Conservation (phyloP, 1,140 invertebrate genomes). For the Drosophila hydei region DNA sequence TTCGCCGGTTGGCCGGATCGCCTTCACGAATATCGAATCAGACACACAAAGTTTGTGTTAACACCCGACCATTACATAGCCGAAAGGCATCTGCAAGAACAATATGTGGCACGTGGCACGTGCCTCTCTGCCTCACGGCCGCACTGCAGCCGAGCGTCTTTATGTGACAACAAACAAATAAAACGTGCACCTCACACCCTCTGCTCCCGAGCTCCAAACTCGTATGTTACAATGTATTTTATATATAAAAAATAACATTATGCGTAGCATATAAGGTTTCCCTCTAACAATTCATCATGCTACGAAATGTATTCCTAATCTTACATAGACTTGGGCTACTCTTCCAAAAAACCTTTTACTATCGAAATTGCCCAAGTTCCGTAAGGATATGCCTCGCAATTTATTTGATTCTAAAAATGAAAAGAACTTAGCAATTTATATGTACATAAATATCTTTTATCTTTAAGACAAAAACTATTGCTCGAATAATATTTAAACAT, state of each 20-base stretch:
- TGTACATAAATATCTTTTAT: too few relatives aligned
- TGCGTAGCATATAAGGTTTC: constrained; percentile 8
- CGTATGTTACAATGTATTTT: constrained; percentile 19
- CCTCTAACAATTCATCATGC: constrained; percentile 24
- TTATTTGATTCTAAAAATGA: not conserved
- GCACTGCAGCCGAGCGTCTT: constrained; percentile 27
- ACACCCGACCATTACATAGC: constrained; percentile 58
- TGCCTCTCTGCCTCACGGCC: constrained; percentile 38
- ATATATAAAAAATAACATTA: constrained; percentile 25
- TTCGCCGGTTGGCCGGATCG: constrained; percentile 28
- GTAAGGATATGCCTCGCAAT: not conserved
- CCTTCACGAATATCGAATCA: constrained; percentile 49
- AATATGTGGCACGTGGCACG: constrained; percentile 74
- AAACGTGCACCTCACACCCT: constrained; percentile 44
- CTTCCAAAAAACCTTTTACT: not conserved
- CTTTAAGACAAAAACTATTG: too few relatives aligned
- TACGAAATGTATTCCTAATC: constrained; percentile 14
- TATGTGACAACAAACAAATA: constrained; percentile 59
- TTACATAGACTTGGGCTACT: not conserved
- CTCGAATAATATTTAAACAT: too few relatives aligned
- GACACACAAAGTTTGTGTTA: constrained; percentile 74
- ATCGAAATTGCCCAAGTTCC: not conserved
- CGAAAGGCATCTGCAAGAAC: constrained; percentile 53
- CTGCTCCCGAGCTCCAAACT: not conserved
- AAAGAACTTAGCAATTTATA: too few relatives aligned